Percentiles rank a stretch among this genome's conserved stretches.
Evolutionary conservation across 2,888 invertebrate species (phyloP).

Genomic region (Girardia tigrina): DNA sequence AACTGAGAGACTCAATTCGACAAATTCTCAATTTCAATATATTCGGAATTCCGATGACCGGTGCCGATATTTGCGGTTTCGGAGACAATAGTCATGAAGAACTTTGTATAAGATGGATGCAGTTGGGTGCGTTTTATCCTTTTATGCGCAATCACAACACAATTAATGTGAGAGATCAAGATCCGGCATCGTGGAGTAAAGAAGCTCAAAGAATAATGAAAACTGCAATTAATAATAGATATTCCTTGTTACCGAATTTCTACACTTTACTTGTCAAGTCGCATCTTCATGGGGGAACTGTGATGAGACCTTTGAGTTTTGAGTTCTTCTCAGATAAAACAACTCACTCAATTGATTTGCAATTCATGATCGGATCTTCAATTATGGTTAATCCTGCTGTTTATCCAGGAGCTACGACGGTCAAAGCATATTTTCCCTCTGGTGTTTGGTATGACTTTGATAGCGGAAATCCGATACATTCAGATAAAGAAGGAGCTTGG

Average conservation of each 20-base stretch:
- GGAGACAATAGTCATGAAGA: constrained; percentile 43
- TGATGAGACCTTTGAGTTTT: constrained; percentile 44
- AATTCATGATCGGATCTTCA: constrained; percentile 42
- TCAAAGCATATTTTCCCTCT: constrained; percentile 31
- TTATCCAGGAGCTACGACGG: background rate
- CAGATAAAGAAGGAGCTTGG: background rate
- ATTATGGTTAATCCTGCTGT: constrained; percentile 40
- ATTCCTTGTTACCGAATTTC: constrained; percentile 51
- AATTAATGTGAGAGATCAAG: constrained; percentile 56
- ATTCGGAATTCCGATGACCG: constrained; percentile 47
- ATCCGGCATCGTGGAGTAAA: constrained; percentile 64
- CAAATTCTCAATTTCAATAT: constrained; percentile 39
- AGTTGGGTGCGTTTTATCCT: constrained; percentile 48
- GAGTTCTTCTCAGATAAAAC: constrained; percentile 36
- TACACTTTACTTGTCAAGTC: constrained; percentile 49
- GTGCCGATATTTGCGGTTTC: constrained; percentile 49
- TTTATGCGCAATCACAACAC: constrained; percentile 49
- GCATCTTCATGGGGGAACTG: constrained; percentile 41
- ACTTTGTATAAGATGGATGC: constrained; percentile 47
- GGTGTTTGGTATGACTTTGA: constrained; percentile 15
- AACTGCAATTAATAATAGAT: constrained; percentile 38
- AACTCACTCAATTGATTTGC: constrained; percentile 36
- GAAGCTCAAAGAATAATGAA: constrained; percentile 53
- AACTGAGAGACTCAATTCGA: constrained; percentile 57
- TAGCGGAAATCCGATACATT: background rate